Evolutionary conservation across 2,888 invertebrate genomes (phyloP).

Genomic region (Himalopsyche tibetana): DNA sequence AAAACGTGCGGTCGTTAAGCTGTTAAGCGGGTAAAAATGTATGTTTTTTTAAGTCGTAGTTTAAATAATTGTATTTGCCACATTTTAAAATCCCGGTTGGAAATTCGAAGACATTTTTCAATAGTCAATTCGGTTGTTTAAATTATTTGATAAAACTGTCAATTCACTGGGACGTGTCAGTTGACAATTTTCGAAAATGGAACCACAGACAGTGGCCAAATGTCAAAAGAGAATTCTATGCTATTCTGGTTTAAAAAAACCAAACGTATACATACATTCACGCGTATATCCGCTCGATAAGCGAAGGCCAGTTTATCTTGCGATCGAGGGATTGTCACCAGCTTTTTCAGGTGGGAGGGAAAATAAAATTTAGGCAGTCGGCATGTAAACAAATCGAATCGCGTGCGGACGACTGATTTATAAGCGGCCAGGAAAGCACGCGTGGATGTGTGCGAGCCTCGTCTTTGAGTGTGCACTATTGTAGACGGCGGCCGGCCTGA

Average conservation of each 20-base stretch:
- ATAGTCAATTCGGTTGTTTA: no score
- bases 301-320: slow-evolving; percentile 7
- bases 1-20: no score
- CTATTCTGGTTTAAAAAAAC: neutral
- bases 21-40: no score
- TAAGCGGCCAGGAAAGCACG: slow-evolving; percentile 37
- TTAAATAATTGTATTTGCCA: no score
- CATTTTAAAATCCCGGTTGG: no score
- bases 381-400: slow-evolving; percentile 53
- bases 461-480: neutral
- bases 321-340: slow-evolving; percentile 31
- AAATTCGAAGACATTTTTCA: no score
- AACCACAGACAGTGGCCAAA: neutral
- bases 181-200: neutral
- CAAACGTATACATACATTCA: neutral
- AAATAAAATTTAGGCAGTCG: slow-evolving; percentile 5
- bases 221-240: neutral
- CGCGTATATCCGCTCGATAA: neutral
- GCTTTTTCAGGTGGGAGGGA: slow-evolving; percentile 15
- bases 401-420: slow-evolving; percentile 45
- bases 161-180: no score
- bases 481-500: neutral
- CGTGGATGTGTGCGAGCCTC: neutral
- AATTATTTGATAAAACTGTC: no score
- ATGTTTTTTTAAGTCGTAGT: no score